Evolutionary conservation across 2,113 vertebrate genomes (phyloP).

Genomic region (Melanostigma gelatinosum): DNA sequence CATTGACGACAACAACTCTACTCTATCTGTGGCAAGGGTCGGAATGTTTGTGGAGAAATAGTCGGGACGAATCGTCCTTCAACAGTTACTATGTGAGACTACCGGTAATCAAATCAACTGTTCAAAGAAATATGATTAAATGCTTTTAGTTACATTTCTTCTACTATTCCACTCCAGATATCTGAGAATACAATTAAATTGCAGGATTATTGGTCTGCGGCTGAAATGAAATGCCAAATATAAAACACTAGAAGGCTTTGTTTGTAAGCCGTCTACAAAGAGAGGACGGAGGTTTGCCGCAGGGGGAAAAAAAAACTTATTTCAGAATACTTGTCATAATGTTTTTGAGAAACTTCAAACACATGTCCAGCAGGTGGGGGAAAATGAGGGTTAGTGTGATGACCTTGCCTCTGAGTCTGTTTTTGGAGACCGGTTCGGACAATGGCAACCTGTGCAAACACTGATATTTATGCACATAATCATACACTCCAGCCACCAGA

Average conservation of each 20-base stretch:
- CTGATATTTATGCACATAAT: conserved; percentile 83
- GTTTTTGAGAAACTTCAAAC: conserved; percentile 53
- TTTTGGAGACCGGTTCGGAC: conserved; percentile 58
- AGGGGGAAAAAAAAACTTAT: conserved; percentile 9
- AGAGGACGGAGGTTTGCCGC: neutral
- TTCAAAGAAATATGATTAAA: conserved; percentile 38
- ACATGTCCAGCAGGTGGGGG: conserved; percentile 57
- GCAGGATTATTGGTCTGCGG: conserved; percentile 18
- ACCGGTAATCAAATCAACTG: conserved; percentile 39
- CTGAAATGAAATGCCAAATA: conserved; percentile 25
- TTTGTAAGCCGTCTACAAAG: conserved; percentile 27
- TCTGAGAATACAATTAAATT: conserved; percentile 10
- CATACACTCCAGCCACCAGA: conserved; percentile 69
- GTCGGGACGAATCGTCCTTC: conserved; percentile 4
- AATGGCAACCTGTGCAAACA: conserved; percentile 69
- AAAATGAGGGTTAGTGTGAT: conserved; percentile 43
- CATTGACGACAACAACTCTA: conserved; percentile 31
- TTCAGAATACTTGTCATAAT: conserved; percentile 28
- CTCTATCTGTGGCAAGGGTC: conserved; percentile 43
- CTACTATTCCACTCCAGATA: conserved; percentile 3
- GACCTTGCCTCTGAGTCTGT: conserved; percentile 66
- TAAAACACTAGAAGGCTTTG: conserved; percentile 20
- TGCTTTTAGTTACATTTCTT: conserved; percentile 45
- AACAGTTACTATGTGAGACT: conserved; percentile 33
- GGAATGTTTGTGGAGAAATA: conserved; percentile 32